phyloP scores from a whole-genome alignment of 2,113 vertebrate species.

The Scatophagus argus region DNA sequence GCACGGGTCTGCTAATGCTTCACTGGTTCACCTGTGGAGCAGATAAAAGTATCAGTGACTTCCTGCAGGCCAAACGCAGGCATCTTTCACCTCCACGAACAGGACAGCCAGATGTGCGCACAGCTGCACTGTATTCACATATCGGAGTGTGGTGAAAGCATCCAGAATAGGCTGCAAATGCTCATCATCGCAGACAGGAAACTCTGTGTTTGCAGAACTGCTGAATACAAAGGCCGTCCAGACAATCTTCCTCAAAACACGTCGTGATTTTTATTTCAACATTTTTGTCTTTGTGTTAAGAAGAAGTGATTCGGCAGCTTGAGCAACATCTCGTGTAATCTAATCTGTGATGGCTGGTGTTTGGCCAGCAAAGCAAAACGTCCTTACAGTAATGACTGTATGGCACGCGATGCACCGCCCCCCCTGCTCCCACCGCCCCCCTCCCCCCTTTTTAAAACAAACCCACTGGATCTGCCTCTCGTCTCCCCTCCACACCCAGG shows the following conservation, averaged over 20 bases:
- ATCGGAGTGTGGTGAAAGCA: background rate
- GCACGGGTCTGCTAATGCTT: slow-evolving; percentile 1
- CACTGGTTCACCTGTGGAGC: slow-evolving; percentile 15
- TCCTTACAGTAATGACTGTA: slow-evolving; percentile 52
- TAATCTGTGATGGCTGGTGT: slow-evolving; percentile 52
- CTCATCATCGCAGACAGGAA: background rate
- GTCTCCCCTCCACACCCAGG: slow-evolving; percentile 26
- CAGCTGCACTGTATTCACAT: background rate
- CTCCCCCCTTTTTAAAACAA: slow-evolving; percentile 43
- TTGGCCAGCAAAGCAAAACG: slow-evolving; percentile 28
- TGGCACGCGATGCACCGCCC: slow-evolving; percentile 38
- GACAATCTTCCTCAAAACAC: background rate
- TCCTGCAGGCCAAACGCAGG: background rate
- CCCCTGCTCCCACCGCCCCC: background rate
- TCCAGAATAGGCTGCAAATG: background rate
- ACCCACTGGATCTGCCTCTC: slow-evolving; percentile 33
- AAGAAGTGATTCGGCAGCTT: background rate
- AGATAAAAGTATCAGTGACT: background rate
- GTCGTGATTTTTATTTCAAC: background rate
- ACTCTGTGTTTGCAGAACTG: background rate
- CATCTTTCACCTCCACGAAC: background rate
- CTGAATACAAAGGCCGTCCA: too few species aligned
- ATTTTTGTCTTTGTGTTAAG: background rate
- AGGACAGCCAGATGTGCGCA: background rate
- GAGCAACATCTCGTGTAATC: slow-evolving; percentile 27